Base-by-base conservation (phyloP, 2,888 invertebrate species). In the Hylaea fasciaria region DNA sequence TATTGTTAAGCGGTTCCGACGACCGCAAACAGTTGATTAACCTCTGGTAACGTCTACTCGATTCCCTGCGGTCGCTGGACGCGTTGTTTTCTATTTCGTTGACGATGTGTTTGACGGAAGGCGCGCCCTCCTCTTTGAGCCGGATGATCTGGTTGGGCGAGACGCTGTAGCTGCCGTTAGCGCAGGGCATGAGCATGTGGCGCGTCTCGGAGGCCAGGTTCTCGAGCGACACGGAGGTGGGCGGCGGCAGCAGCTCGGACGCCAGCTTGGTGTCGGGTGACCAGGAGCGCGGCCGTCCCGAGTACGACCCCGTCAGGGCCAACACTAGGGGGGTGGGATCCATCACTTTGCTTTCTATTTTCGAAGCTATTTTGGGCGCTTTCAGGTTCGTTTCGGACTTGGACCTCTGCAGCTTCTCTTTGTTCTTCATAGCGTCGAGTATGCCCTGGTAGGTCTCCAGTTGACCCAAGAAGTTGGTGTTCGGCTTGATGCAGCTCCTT, bases 371-470 rank as follows among this genome's bases (percentile, higher is more conserved):
- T 74, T 94, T 95, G 2, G 95, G 95, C 48, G 95, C 94, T 85
- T 97, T 97, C 56, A 97, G 86, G 87, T 97, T 97, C 48, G 97
- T 98, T 87, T 98, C 98, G 62, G 98, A 98, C 91, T 98, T 98
- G 58, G 98, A 97, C 68, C 98, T 94, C 90, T 97, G 98, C 72
- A 98, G 90, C 85, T 96, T 97, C 81, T 98, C 97, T 77, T 97
- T 96, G 82, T 98, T 98, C 86, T 98, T 97, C 96, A 98, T 98
- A 12, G 99, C 99, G 82, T 97, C 97, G 71, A 99, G 93, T 80
- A 98, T 98, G 62, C 98, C 99, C 89, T 98, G 96, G 87, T 99
- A 99, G 11, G 97, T 98, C 89, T 98, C 97, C 73, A 99, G 93
- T 87, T 99, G 99, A 74, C 95, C 94, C 74, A 98, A 93, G 91